These are phyloP conservation scores for Agrochola lota DNA, from an alignment of 2,888 invertebrate genomes.

Conservation along the genomic window DNA sequence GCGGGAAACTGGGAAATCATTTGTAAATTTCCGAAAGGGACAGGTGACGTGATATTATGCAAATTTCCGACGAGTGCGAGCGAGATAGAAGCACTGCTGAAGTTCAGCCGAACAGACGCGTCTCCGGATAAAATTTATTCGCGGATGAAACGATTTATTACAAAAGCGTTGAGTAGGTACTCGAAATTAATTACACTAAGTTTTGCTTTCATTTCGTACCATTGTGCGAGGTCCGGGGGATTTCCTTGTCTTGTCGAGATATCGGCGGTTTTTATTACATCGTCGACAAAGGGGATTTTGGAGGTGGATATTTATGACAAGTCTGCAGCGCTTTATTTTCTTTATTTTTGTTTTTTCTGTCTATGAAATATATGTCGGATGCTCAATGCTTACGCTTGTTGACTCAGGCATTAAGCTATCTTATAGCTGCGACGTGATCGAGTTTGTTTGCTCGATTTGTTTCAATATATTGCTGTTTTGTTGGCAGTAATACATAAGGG, in stretches of 20 bases:
- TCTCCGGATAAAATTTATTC: conserved; percentile 86
- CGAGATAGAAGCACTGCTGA: conserved; percentile 77
- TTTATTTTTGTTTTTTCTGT: conserved; percentile 69
- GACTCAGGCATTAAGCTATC: conserved; percentile 65
- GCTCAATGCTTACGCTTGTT: conserved; percentile 69
- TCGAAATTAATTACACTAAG: conserved; percentile 89
- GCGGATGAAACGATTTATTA: conserved; percentile 90
- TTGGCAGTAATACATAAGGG: conserved; percentile 53
- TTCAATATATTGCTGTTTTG: conserved; percentile 64
- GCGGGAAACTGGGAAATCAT: conserved; percentile 89
- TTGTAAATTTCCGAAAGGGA: conserved; percentile 88
- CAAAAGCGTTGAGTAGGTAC: conserved; percentile 90
- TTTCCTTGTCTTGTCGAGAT: conserved; percentile 79
- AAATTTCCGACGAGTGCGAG: conserved; percentile 79
- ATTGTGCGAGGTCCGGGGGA: conserved; percentile 77
- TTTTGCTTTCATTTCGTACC: conserved; percentile 85
- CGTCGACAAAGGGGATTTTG: conserved; percentile 71
- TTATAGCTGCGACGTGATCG: conserved; percentile 73
- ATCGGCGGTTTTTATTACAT: conserved; percentile 78
- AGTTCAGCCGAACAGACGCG: conserved; percentile 79
- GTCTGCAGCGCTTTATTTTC: conserved; percentile 73
- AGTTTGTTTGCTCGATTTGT: conserved; percentile 60
- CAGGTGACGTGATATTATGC: conserved; percentile 87
- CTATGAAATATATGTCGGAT: conserved; percentile 72
- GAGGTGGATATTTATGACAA: conserved; percentile 78